Base-by-base conservation (phyloP, 2,888 invertebrate genomes). In the Stenodema calcarata region DNA sequence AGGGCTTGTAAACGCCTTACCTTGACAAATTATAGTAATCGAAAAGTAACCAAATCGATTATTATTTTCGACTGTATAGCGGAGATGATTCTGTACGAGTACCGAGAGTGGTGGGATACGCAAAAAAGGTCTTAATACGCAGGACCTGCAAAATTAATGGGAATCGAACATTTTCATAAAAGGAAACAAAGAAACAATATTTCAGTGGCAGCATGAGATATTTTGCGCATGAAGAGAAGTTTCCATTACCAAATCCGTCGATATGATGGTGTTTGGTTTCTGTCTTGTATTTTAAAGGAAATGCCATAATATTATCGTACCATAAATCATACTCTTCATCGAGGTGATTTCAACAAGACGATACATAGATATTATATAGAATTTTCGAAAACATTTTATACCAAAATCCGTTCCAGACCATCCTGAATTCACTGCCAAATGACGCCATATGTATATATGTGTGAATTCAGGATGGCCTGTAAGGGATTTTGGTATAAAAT, bases 111-210 rank as follows among this genome's bases (percentile, higher is more conserved):
- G 41, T 44, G 78, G 78, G 44, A 78, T 44, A 78, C 78, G 27
- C 44, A 78, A 44, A 78, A 78, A 78, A 42, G 41, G 44, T 78
- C 78, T 41, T 78, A 44, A 44, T 44, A 44, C 44, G 44, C 78
- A 78, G 41, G 78, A 78, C 78, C 78, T 78, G 78, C 41, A 78
- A 78, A 78, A 78, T 62, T 62, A 62, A 62, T 27, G 62, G 62
- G 62, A 62, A 62, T 62, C 62, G 62, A 62, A 62, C 23, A 23
- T 23, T 62, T 62, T 62, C 18, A 23, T 47, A 62, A 62, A 62
- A n/a, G n/a, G n/a, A n/a, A n/a, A n/a, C n/a, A n/a, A n/a, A 62
- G 11, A 62, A 62, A 27, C 18, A 62, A 62, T 27, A 62, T 23
- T 18, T 62, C 23, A 62, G 62, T 23, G 62, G 18, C 7, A 62